A percentile compares a stretch with the other conserved stretches of the same genome.
Conservation (phyloP, 2,888 invertebrate species). For the Idaea dimidiata region DNA sequence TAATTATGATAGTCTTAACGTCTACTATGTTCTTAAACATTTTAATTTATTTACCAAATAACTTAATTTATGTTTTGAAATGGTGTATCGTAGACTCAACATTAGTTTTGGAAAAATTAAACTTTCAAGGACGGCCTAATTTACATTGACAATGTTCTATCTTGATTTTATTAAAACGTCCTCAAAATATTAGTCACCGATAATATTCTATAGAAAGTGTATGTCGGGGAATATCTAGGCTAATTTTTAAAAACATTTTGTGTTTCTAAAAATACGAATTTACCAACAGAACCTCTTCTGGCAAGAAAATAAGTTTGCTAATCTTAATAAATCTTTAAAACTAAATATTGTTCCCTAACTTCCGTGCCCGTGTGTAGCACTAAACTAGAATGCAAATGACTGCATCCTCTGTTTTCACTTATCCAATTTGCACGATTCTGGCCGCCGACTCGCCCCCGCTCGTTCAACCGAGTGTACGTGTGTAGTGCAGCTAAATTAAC, state of each 20-base stretch:
- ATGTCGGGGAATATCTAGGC: too few species aligned
- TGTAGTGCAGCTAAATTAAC: background rate
- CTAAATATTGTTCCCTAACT: background rate
- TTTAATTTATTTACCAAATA: background rate
- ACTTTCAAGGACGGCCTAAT: too few species aligned
- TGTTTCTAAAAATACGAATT: too few species aligned
- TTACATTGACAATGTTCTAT: too few species aligned
- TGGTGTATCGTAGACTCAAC: too few species aligned
- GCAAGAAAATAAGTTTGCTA: background rate
- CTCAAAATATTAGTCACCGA: too few species aligned
- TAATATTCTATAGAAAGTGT: too few species aligned
- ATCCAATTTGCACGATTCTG: constrained; percentile 20
- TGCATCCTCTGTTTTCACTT: constrained; percentile 27
- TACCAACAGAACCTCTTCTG: background rate
- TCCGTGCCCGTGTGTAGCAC: constrained; percentile 1
- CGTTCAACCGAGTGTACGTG: background rate
- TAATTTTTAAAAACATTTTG: too few species aligned
- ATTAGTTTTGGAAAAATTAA: background rate
- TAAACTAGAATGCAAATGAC: constrained; percentile 28
- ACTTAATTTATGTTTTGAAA: too few species aligned
- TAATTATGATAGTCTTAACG: background rate
- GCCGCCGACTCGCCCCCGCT: background rate
- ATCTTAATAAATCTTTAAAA: background rate
- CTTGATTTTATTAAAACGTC: too few species aligned
- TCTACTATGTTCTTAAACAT: background rate